Evolutionary conservation across 1,140 invertebrate genomes (phyloP).

Genomic region (Helicoverpa armigera): DNA sequence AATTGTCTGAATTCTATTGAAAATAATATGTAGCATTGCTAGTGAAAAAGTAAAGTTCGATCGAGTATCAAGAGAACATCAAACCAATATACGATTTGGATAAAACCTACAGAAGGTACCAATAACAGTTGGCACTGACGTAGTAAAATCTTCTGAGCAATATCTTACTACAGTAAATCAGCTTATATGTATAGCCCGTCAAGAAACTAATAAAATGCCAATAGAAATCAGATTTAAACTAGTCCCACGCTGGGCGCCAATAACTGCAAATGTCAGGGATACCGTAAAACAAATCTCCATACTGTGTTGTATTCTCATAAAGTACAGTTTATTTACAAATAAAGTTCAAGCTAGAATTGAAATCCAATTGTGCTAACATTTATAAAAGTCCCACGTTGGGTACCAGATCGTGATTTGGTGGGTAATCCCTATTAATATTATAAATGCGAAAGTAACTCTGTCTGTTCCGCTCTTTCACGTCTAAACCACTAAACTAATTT

Average conservation of each 20-base stretch:
- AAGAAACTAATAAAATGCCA: background rate
- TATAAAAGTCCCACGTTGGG: constrained; percentile 54
- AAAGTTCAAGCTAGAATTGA: background rate
- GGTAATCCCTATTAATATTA: too few species aligned
- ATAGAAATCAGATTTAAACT: constrained; percentile 24
- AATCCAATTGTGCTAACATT: background rate
- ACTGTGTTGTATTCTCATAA: background rate
- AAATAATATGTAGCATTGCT: too few species aligned
- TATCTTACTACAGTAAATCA: too few species aligned
- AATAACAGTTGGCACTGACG: too few species aligned
- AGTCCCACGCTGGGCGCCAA: constrained; percentile 60
- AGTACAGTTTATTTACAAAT: background rate
- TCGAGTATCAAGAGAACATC: too few species aligned
- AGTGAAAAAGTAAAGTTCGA: too few species aligned
- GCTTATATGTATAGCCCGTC: background rate
- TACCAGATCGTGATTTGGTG: constrained; percentile 19
- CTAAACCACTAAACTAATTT: too few species aligned
- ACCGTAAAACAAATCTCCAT: background rate
- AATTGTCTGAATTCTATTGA: too few species aligned
- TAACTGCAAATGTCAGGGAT: background rate
- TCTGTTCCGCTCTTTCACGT: too few species aligned
- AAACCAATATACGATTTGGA: background rate
- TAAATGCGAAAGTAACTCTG: too few species aligned
- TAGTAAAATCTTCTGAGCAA: too few species aligned
- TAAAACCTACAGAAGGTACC: background rate